Conservation (phyloP, 2,797 vertebrate species). For the Anableps anableps region DNA sequence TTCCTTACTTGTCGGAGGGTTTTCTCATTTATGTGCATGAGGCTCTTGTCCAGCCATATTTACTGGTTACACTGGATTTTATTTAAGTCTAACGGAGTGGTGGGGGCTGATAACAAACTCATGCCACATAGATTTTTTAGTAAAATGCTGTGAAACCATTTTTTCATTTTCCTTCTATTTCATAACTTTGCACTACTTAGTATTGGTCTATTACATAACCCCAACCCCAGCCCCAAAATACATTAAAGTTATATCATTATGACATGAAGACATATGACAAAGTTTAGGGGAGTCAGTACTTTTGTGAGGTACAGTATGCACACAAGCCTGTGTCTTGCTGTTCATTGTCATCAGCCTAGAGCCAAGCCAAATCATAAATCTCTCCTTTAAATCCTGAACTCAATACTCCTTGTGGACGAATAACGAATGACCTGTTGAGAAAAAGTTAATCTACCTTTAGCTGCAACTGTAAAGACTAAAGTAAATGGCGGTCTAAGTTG, state of each 20-base stretch:
- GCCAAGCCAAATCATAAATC: constrained; percentile 43
- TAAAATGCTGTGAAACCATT: neutral
- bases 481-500: constrained; percentile 43
- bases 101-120: neutral
- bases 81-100: neutral
- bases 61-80: neutral
- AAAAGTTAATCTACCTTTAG: constrained; percentile 50
- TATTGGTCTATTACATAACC: neutral
- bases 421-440: constrained; percentile 53
- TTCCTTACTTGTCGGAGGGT: neutral
- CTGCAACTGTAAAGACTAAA: constrained; percentile 59
- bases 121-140: neutral
- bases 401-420: constrained; percentile 35
- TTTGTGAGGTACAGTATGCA: neutral
- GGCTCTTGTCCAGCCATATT: neutral
- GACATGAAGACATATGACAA: neutral
- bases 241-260: neutral
- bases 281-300: neutral
- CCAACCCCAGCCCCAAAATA: neutral
- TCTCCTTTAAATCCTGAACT: constrained; percentile 30
- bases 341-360: constrained; percentile 36
- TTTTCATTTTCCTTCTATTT: neutral
- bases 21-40: neutral
- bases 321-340: constrained; percentile 16
- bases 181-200: neutral